These are phyloP conservation scores for Drosophila dives DNA, from an alignment of 2,888 invertebrate species.

Conservation along the genomic window DNA sequence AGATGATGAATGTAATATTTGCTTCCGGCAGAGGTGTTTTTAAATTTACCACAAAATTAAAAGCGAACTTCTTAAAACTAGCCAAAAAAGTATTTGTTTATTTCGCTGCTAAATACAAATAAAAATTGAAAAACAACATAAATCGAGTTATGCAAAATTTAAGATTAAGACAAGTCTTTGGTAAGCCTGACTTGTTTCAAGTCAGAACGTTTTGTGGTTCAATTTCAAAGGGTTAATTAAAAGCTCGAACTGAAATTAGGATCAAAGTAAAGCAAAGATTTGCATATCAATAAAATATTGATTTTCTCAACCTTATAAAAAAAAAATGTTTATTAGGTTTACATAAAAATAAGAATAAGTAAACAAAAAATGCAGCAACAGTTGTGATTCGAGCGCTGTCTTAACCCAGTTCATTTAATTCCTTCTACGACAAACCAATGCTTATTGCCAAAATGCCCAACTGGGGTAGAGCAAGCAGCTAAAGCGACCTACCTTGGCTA, in stretches of 20 bases:
- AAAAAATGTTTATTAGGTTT: too few species aligned
- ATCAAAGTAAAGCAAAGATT: slow-evolving; percentile 56
- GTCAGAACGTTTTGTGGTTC: slow-evolving; percentile 30
- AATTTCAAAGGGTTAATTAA: slow-evolving; percentile 45
- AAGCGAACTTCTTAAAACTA: neutral
- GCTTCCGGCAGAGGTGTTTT: neutral
- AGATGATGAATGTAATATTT: slow-evolving; percentile 7
- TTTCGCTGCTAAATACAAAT: too few species aligned
- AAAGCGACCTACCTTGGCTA: slow-evolving; percentile 30
- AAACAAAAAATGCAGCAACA: neutral
- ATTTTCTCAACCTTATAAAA: neutral
- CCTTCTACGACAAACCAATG: slow-evolving; percentile 8
- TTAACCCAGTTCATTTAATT: slow-evolving; percentile 4
- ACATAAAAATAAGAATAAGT: neutral
- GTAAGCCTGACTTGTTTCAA: neutral
- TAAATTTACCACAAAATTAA: neutral
- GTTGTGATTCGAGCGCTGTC: slow-evolving; percentile 10
- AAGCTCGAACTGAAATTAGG: slow-evolving; percentile 43
- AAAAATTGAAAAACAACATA: neutral
- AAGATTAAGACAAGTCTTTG: neutral
- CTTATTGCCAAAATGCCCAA: slow-evolving; percentile 9
- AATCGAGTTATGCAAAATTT: neutral
- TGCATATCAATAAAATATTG: slow-evolving; percentile 39
- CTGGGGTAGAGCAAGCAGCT: slow-evolving; percentile 2
- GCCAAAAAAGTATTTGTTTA: too few species aligned